phyloP scores from a whole-genome alignment of 2,888 invertebrate species.

The Habroteleia sp. region DNA sequence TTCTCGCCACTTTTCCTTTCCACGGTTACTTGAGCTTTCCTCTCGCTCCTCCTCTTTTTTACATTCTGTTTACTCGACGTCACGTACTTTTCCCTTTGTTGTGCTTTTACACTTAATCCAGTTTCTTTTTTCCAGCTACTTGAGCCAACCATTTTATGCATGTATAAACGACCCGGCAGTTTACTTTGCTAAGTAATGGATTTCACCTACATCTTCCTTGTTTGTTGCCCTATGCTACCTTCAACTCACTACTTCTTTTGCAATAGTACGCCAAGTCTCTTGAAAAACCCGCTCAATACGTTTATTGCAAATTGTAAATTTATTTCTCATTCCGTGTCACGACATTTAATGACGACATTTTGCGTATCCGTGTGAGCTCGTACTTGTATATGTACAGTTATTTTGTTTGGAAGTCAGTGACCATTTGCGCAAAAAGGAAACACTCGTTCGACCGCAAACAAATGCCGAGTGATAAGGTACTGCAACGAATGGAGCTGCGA shows the following conservation, averaged over 20 bases:
- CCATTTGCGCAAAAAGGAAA: slow-evolving; percentile 35
- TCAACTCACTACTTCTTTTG: slow-evolving; percentile 39
- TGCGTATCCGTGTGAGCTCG: background rate
- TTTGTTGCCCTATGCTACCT: slow-evolving; percentile 28
- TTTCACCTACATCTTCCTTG: slow-evolving; percentile 56
- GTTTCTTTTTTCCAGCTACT: slow-evolving; percentile 59
- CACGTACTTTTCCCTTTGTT: slow-evolving; percentile 53
- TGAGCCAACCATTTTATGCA: slow-evolving; percentile 59
- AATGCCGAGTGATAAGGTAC: slow-evolving; percentile 50
- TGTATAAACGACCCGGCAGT: slow-evolving; percentile 59
- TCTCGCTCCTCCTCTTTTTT: slow-evolving; percentile 19
- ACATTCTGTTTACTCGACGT: slow-evolving; percentile 44
- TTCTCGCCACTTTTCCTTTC: slow-evolving; percentile 23
- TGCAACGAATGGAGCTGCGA: slow-evolving; percentile 13
- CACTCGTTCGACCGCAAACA: slow-evolving; percentile 45
- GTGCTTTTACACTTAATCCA: slow-evolving; percentile 56
- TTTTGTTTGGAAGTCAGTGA: slow-evolving; percentile 31
- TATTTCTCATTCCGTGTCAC: slow-evolving; percentile 20
- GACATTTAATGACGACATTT: background rate
- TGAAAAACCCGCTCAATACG: slow-evolving; percentile 9
- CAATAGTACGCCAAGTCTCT: slow-evolving; percentile 13
- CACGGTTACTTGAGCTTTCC: background rate
- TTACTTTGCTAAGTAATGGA: slow-evolving; percentile 59
- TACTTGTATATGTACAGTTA: background rate
- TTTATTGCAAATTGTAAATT: slow-evolving; percentile 39